Evolutionary conservation across 2,888 invertebrate species (phyloP).

Genomic region (Hemithea aestivaria): DNA sequence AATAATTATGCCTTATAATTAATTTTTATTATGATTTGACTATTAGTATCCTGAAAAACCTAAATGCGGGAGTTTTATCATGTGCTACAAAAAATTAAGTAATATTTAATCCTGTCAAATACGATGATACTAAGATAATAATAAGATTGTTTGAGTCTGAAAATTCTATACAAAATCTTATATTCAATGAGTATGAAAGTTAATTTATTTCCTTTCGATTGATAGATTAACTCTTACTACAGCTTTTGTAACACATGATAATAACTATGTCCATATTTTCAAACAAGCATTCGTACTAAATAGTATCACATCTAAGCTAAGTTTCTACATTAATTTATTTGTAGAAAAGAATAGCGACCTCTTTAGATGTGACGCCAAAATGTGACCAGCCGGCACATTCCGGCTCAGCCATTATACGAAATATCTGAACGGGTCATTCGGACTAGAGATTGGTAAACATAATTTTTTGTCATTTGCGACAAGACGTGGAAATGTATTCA

Average conservation of each 20-base stretch:
- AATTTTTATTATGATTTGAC: constrained; percentile 44
- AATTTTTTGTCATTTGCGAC: constrained; percentile 49
- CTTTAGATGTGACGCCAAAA: constrained; percentile 14
- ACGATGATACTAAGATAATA: too few species aligned
- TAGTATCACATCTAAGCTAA: constrained; percentile 59
- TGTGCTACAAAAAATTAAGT: too few species aligned
- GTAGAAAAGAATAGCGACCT: constrained; percentile 13
- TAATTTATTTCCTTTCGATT: too few species aligned
- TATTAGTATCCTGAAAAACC: constrained; percentile 44
- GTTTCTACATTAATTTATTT: constrained; percentile 32
- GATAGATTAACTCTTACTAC: too few species aligned
- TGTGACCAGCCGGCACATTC: too few species aligned
- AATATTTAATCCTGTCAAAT: too few species aligned
- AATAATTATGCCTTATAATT: constrained; percentile 40
- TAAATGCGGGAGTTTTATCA: constrained; percentile 63
- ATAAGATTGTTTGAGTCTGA: too few species aligned
- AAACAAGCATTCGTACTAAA: constrained; percentile 50
- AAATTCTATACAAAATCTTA: too few species aligned
- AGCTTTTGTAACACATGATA: too few species aligned
- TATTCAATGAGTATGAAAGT: too few species aligned
- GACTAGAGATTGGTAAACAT: constrained; percentile 72
- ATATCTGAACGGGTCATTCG: constrained; percentile 47
- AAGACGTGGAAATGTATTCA: constrained; percentile 41
- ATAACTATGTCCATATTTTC: constrained; percentile 50
- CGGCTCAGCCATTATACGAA: constrained; percentile 7